Evolutionary conservation across 2,888 invertebrate species (phyloP), one percentile per base, ranked within the genome.

Genomic region (Cryptocephalus primarius): DNA sequence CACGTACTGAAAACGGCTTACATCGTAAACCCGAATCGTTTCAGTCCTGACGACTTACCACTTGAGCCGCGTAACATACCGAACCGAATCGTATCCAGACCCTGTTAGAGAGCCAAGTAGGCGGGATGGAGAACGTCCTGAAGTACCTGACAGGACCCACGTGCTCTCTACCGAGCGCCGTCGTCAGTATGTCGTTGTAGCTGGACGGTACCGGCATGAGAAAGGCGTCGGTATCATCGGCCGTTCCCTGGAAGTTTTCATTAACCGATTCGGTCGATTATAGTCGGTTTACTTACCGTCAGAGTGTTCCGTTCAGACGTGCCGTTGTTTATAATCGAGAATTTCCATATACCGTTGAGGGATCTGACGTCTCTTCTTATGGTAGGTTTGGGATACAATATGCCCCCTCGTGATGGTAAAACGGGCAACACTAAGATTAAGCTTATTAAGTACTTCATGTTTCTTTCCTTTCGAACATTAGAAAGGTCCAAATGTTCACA

Each of bases 121-220:
- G 64, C 0, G 92, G 87, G 10, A 86, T 80, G 67, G 80, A 85
- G 70, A 94, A 93, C 11, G 77, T 78, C 12, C 84, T 75, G 65
- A 92, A 88, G 67, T 96, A 97, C 95, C 95, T 95, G 14, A 89
- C 96, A 60, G 90, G 81, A 0, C 97, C 97, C 1, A 95, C 83
- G 72, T 95, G 92, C 69, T 96, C 93, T 10, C 95, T 74, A 1
- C 94, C 66, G 0, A 74, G 71, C 4, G 73, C 75, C 44, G 88
- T 85, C 42, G 86, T 82, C 0, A 89, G 88, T n/a, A 97, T 79
- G 66, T 97, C 97, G 66, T 96, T 96, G 75, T 87, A 96, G 48
- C 94, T 93, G 1, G 91, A 82, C 0, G 96, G 96, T 9, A 96
- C 95, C 9, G 96, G 94, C 94, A 96, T 95, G 22, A 82, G 76